Conservation (phyloP, 2,113 vertebrate species). For the Cairina moschata region DNA sequence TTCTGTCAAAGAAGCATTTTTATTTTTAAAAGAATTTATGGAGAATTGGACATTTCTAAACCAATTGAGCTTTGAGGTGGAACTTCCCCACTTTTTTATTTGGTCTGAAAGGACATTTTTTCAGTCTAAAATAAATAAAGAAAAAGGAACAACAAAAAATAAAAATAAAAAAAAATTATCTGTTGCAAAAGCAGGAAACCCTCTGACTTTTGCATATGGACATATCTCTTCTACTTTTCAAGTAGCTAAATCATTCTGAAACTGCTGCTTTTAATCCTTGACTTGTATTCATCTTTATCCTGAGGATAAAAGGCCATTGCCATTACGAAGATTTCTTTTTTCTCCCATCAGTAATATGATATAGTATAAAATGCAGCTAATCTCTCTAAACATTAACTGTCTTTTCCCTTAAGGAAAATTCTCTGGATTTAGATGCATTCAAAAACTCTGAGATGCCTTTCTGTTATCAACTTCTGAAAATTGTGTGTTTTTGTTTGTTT, state of each 20-base stretch:
- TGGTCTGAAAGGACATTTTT: background rate
- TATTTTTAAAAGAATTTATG: background rate
- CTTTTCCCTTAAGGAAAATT: background rate
- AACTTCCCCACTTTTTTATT: background rate
- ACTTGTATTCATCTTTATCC: background rate
- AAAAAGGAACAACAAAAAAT: no score
- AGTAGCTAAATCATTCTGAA: constrained; percentile 10
- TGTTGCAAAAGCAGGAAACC: background rate
- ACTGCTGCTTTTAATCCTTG: background rate
- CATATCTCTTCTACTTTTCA: background rate
- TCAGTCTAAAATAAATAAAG: background rate
- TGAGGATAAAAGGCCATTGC: background rate
- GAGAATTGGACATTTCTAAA: background rate
- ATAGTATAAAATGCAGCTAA: background rate
- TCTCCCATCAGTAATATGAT: background rate
- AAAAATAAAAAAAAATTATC: background rate
- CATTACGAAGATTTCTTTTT: background rate
- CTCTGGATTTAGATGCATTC: background rate
- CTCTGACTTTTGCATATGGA: background rate
- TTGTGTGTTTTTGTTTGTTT: background rate
- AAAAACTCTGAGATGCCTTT: background rate
- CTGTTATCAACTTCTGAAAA: background rate
- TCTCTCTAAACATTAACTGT: background rate
- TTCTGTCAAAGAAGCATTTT: background rate
- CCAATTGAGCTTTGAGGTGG: background rate